Conservation (phyloP, 2,888 invertebrate species). For the Hedychridium roseum region DNA sequence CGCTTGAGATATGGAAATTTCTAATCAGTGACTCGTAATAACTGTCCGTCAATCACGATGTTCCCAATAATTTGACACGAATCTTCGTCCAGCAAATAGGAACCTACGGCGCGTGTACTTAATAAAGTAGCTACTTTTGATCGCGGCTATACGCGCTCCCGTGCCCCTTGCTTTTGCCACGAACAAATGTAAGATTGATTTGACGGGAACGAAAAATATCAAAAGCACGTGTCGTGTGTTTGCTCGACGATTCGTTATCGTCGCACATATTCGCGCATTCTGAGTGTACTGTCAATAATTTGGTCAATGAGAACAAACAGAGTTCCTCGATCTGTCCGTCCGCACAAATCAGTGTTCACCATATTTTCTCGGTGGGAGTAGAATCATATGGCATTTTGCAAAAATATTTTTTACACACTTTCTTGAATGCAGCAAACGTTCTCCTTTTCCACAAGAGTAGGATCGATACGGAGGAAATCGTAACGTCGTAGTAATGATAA, state of each 20-base stretch:
- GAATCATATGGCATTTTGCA: too few species aligned
- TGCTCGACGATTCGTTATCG: conserved; percentile 48
- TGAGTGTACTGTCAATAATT: conserved; percentile 47
- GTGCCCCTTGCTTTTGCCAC: neutral
- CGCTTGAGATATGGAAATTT: conserved; percentile 16
- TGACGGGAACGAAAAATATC: conserved; percentile 39
- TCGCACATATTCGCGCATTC: conserved; percentile 28
- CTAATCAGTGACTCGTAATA: conserved; percentile 16
- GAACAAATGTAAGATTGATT: conserved; percentile 26
- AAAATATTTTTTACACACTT: too few species aligned
- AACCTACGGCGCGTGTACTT: too few species aligned
- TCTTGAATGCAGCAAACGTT: too few species aligned
- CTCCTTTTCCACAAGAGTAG: too few species aligned
- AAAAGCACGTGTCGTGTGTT: conserved; percentile 33
- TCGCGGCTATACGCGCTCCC: neutral
- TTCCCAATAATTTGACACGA: conserved; percentile 18
- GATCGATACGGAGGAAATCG: too few species aligned
- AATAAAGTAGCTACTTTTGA: too few species aligned
- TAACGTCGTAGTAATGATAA: too few species aligned
- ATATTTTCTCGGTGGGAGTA: too few species aligned
- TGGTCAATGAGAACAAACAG: conserved; percentile 34
- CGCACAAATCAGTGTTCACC: conserved; percentile 5
- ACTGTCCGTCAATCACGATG: conserved; percentile 25
- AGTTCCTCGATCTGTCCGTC: conserved; percentile 13
- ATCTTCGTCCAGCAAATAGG: too few species aligned